Conservation (phyloP, 2,797 vertebrate species). For the Protosalanx chinensis region DNA sequence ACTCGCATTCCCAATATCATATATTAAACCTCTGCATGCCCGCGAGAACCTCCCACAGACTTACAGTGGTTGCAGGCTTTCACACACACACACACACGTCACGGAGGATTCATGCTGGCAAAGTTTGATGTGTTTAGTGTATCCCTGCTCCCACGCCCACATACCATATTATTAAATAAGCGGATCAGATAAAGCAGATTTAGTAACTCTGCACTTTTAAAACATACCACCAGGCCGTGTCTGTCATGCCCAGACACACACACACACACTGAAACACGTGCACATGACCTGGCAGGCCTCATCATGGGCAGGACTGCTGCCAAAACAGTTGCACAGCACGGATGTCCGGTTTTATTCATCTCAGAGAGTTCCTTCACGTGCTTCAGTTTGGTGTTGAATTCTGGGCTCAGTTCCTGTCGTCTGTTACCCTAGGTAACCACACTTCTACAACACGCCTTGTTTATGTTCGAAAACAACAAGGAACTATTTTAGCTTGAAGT, state of each 20-base stretch:
- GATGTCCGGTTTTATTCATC: neutral
- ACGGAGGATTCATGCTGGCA: too few relatives aligned
- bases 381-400: slow-evolving; percentile 2
- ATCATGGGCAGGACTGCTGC: slow-evolving; percentile 3
- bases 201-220: too few relatives aligned
- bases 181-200: too few relatives aligned
- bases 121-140: neutral
- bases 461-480: neutral
- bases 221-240: too few relatives aligned
- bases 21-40: too few relatives aligned
- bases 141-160: too few relatives aligned
- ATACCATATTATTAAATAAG: too few relatives aligned
- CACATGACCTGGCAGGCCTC: neutral
- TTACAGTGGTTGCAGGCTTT: too few relatives aligned
- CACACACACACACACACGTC: neutral
- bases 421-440: neutral
- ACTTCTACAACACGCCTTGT: neutral
- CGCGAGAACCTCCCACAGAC: too few relatives aligned
- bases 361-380: neutral
- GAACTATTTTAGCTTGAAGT: neutral
- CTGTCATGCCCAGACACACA: neutral
- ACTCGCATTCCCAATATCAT: too few relatives aligned
- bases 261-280: slow-evolving; percentile 1
- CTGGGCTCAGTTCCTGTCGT: neutral
- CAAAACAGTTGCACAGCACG: slow-evolving; percentile 6